These are phyloP conservation scores for Chesias legatella DNA, from an alignment of 2,888 invertebrate genomes.

Conservation along the genomic window DNA sequence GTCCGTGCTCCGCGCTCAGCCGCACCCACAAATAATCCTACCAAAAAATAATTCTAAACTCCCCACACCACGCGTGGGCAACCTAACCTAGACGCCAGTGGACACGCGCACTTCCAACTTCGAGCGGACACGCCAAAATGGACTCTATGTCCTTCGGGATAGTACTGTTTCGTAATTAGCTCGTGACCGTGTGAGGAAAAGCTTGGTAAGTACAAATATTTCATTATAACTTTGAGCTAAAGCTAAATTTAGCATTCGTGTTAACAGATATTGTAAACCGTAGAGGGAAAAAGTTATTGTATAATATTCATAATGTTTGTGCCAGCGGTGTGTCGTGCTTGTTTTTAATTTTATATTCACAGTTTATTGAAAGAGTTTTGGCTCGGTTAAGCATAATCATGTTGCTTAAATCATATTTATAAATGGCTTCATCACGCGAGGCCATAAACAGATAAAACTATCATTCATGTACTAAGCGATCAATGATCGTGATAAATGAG, in stretches of 20 bases:
- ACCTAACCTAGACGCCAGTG: slow-evolving; percentile 39
- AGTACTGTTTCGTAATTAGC: slow-evolving; percentile 66
- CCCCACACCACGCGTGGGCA: slow-evolving; percentile 56
- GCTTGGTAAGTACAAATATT: slow-evolving; percentile 54
- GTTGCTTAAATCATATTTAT: too few species aligned
- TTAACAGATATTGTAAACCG: background rate
- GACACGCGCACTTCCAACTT: slow-evolving; percentile 58
- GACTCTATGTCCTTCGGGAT: slow-evolving; percentile 60
- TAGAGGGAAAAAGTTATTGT: background rate
- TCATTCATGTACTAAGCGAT: too few species aligned
- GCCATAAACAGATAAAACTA: too few species aligned
- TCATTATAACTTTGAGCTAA: slow-evolving; percentile 37
- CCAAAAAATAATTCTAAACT: slow-evolving; percentile 56
- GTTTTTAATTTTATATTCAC: too few species aligned
- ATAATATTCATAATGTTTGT: too few species aligned
- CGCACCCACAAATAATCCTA: slow-evolving; percentile 47
- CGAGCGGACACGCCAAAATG: slow-evolving; percentile 54
- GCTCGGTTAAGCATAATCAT: too few species aligned
- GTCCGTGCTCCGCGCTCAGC: slow-evolving; percentile 64
- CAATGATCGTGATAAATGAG: too few species aligned
- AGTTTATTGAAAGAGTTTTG: too few species aligned
- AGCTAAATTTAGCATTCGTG: slow-evolving; percentile 1
- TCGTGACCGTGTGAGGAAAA: slow-evolving; percentile 39
- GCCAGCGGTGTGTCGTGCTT: too few species aligned
- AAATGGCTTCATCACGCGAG: too few species aligned